phyloP scores from a whole-genome alignment of 2,888 invertebrate species.

The Lochmaea crataegi region DNA sequence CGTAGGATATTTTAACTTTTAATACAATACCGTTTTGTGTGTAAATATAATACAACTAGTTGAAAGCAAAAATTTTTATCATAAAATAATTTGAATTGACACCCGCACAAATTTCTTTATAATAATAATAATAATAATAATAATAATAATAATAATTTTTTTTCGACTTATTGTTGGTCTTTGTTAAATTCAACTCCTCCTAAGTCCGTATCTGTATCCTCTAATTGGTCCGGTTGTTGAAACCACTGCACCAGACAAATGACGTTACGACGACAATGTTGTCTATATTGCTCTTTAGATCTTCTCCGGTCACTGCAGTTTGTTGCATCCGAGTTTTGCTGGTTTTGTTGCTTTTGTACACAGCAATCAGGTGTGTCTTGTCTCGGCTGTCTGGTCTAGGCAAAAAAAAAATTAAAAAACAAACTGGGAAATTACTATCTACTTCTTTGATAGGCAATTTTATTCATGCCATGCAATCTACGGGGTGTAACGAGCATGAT shows the following conservation, averaged over 20 bases:
- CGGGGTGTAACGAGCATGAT: neutral
- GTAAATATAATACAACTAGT: too few species aligned
- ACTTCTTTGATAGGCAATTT: slow-evolving; percentile 6
- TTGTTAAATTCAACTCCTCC: neutral
- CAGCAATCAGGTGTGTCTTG: slow-evolving; percentile 19
- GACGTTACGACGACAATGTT: slow-evolving; percentile 19
- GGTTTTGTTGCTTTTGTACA: slow-evolving; percentile 15
- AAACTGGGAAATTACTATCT: slow-evolving; percentile 12
- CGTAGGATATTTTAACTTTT: neutral
- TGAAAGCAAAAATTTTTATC: too few species aligned
- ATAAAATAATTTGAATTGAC: too few species aligned
- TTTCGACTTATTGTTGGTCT: neutral
- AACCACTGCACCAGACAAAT: slow-evolving; percentile 32
- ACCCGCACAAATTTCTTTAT: too few species aligned
- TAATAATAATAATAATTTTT: too few species aligned
- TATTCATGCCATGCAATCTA: neutral
- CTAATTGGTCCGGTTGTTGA: slow-evolving; percentile 38
- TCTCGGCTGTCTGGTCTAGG: slow-evolving; percentile 16
- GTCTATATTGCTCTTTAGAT: slow-evolving; percentile 28
- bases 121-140: too few species aligned
- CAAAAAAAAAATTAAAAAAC: slow-evolving; percentile 10
- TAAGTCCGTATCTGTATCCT: slow-evolving; percentile 26
- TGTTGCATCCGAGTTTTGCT: slow-evolving; percentile 15
- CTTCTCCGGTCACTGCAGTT: slow-evolving; percentile 18
- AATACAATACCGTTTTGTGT: too few species aligned